Evolutionary conservation across 2,113 vertebrate genomes (phyloP), one percentile per base, ranked within the genome.

Genomic region (Sminthopsis crassicaudata): DNA sequence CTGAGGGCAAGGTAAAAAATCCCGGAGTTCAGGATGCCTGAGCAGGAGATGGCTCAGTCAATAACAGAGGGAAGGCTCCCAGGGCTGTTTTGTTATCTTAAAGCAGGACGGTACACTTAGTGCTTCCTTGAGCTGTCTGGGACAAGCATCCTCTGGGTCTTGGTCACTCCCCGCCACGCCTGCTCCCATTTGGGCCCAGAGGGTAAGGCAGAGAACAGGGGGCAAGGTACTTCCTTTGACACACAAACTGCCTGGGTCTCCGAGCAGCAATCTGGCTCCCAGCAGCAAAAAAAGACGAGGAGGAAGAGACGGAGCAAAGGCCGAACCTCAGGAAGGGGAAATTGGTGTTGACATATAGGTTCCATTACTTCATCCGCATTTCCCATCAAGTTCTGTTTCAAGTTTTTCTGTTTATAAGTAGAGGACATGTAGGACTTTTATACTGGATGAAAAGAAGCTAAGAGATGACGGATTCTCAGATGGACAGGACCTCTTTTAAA

Each of bases 11-110:
- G 92, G 88, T 96, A 93, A 95, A 94, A 92, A 53, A 53, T 92
- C 42, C 57, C 11, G 12, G 54, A n/a, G 54, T 89, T 55, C 90
- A 57, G 95, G n/a, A 84, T 90, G 89, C 91, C 16, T 55, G 91
- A 12, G 60, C 51, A 97, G 97, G 97, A 97, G 97, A 97, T 91
- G 94, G 84, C 96, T 97, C 92, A 95, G 54, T 94, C 97, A 97
- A 97, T 95, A 97, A 96, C 42, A 84, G 67, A 84, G 67, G 60
- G 67, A 84, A 97, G 51, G 91, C 46, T 91, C 92, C 89, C 95
- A n/a, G 36, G 36, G 36, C 67, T n/a, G 67, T n/a, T 42, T 42
- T 42, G 67, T 84, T 84, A 84, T 84, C n/a, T 84, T n/a, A 84
- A 23, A 84, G 67, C 67, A 42, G 8, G 6, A 84, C n/a, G 67